Conservation (phyloP, 2,797 vertebrate species). For the Microchirus variegatus region DNA sequence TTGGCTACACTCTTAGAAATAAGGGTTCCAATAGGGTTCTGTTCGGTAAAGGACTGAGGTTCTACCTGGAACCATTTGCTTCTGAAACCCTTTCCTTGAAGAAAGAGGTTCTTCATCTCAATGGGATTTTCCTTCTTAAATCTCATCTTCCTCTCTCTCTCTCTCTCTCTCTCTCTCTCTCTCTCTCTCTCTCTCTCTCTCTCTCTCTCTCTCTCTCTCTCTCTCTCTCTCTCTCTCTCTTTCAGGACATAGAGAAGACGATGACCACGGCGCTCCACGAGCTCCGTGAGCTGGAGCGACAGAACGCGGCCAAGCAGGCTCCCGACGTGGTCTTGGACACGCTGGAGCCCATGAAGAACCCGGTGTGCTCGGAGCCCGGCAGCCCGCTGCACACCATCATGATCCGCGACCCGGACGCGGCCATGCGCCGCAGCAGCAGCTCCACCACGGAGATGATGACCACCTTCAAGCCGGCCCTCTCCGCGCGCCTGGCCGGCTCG, state of each 20-base stretch:
- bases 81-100: too few relatives aligned
- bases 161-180: too few relatives aligned
- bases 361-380: constrained; percentile 88
- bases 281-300: constrained; percentile 93
- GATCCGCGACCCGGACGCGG: constrained; percentile 95
- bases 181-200: too few relatives aligned
- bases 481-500: constrained; percentile 87
- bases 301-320: constrained; percentile 95
- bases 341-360: constrained; percentile 94
- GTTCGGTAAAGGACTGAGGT: too few relatives aligned
- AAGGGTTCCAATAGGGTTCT: too few relatives aligned
- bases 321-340: constrained; percentile 97
- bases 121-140: too few relatives aligned
- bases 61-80: too few relatives aligned
- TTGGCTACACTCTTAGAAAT: too few relatives aligned
- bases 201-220: too few relatives aligned
- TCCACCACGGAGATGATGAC: constrained; percentile 96
- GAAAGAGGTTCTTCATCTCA: too few relatives aligned
- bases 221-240: too few relatives aligned
- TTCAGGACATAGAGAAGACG: constrained; percentile 98
- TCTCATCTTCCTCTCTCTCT: too few relatives aligned
- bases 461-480: constrained; percentile 94
- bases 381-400: constrained; percentile 96
- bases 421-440: constrained; percentile 95
- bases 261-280: constrained; percentile 97